Conservation (phyloP, 1,140 invertebrate species). For the Brachionus plicatilis region DNA sequence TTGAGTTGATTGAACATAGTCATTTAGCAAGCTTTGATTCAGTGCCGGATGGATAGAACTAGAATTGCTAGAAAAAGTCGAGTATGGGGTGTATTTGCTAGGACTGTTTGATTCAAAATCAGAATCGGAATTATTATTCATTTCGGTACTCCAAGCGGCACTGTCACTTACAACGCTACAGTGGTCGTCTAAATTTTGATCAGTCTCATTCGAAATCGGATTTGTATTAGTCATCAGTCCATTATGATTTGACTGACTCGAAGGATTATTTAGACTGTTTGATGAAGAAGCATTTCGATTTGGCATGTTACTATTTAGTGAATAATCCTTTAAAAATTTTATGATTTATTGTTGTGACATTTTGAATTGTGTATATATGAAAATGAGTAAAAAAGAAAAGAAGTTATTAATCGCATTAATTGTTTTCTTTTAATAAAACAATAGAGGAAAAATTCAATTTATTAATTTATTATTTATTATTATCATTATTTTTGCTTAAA, state of each 20-base stretch:
- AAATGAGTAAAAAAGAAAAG: no score
- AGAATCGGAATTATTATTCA: slow-evolving; percentile 29
- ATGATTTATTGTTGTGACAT: not conserved
- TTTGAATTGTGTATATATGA: no score
- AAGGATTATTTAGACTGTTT: not conserved
- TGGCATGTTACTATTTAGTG: not conserved
- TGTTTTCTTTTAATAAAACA: no score
- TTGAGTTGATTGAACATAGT: slow-evolving; percentile 2
- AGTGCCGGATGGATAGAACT: not conserved
- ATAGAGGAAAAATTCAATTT: no score
- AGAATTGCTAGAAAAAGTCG: slow-evolving; percentile 31
- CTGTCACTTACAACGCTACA: slow-evolving; percentile 33
- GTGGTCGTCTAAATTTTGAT: slow-evolving; percentile 25
- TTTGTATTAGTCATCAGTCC: not conserved
- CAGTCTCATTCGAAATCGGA: not conserved
- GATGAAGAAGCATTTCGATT: not conserved
- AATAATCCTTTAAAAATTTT: not conserved
- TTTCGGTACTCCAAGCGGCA: slow-evolving; percentile 37
- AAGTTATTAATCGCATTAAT: no score
- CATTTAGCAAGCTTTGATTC: slow-evolving; percentile 33
- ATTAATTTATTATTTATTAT: no score
- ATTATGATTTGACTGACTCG: not conserved
- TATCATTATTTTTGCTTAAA: no score
- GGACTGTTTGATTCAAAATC: slow-evolving; percentile 40
- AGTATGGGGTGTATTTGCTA: slow-evolving; percentile 36